Conservation (phyloP, 2,797 vertebrate genomes). For the Knipowitschia caucasica region DNA sequence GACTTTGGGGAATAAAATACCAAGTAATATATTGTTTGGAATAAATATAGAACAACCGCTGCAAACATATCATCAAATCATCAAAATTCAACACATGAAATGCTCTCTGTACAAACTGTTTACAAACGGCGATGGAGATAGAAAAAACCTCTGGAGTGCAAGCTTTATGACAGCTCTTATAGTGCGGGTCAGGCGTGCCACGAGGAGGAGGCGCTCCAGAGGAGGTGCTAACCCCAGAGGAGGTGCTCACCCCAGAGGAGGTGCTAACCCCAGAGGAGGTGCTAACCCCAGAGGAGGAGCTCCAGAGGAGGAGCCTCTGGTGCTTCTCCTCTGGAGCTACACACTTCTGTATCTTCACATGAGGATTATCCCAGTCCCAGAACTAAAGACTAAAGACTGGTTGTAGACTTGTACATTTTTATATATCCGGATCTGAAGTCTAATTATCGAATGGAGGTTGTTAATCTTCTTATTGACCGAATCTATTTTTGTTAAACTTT, state of each 20-base stretch:
- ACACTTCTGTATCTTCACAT: no score
- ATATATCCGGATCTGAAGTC: no score
- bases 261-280: constrained; percentile 64
- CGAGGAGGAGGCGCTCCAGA: constrained; percentile 69
- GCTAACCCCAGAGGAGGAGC: no score
- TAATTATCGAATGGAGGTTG: no score
- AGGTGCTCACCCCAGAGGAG: no score
- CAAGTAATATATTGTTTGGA: constrained; percentile 69
- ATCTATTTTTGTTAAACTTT: no score
- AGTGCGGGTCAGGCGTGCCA: constrained; percentile 64
- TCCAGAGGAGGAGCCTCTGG: constrained; percentile 69
- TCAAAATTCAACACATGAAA: constrained; percentile 66
- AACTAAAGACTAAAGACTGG: no score
- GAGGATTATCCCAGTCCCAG: no score
- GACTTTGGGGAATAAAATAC: constrained; percentile 69
- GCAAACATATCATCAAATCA: constrained; percentile 69
- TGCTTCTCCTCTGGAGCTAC: no score
- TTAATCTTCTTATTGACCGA: no score
- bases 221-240: constrained; percentile 66
- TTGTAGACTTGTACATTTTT: no score
- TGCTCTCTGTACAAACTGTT: constrained; percentile 79
- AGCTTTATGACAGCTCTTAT: constrained; percentile 64
- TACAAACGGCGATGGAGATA: constrained; percentile 74
- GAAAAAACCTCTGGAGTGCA: constrained; percentile 79
- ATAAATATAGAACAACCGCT: constrained; percentile 78